Percentiles rank a stretch among this genome's conserved stretches.
Evolutionary conservation across 2,888 invertebrate species (phyloP).

Genomic region (Hirtodrosophila alboralis): DNA sequence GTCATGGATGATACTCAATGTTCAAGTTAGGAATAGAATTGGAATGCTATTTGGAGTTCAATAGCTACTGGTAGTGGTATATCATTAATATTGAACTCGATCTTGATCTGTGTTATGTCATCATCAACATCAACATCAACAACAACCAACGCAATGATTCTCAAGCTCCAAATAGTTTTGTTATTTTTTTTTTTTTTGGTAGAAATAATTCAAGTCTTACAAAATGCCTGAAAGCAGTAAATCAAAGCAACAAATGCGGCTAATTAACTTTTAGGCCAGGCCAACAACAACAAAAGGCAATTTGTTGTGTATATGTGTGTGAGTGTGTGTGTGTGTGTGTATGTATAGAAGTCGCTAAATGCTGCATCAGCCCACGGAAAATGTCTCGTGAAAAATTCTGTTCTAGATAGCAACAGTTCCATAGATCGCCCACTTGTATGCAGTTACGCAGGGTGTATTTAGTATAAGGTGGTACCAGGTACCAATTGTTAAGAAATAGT

Average conservation of each 20-base stretch:
- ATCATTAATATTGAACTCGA: constrained; percentile 44
- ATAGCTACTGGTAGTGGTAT: constrained; percentile 29
- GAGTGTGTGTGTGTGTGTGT: constrained; percentile 9
- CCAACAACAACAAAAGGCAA: constrained; percentile 67
- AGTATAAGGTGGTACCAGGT: too few relatives aligned
- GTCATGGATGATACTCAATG: constrained; percentile 16
- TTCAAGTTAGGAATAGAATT: constrained; percentile 9
- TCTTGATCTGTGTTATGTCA: constrained; percentile 53
- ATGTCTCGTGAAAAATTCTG: constrained; percentile 76
- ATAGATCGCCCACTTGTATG: constrained; percentile 10
- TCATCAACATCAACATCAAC: constrained; percentile 28
- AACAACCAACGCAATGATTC: constrained; percentile 52
- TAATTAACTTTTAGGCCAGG: constrained; percentile 75
- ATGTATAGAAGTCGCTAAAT: constrained; percentile 49
- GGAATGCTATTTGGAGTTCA: constrained; percentile 16
- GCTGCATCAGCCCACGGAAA: constrained; percentile 67
- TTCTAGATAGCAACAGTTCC: constrained; percentile 65
- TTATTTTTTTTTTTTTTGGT: constrained; percentile 20
- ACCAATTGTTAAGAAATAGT: too few relatives aligned
- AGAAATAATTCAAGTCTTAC: constrained; percentile 56
- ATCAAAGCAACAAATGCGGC: constrained; percentile 76
- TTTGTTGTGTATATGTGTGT: constrained; percentile 55
- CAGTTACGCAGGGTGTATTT: not conserved
- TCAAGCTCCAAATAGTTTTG: constrained; percentile 55
- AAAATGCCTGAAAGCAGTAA: constrained; percentile 61